Evolutionary conservation across 2,113 vertebrate species (phyloP).

Genomic region (Myrmecobius fasciatus): DNA sequence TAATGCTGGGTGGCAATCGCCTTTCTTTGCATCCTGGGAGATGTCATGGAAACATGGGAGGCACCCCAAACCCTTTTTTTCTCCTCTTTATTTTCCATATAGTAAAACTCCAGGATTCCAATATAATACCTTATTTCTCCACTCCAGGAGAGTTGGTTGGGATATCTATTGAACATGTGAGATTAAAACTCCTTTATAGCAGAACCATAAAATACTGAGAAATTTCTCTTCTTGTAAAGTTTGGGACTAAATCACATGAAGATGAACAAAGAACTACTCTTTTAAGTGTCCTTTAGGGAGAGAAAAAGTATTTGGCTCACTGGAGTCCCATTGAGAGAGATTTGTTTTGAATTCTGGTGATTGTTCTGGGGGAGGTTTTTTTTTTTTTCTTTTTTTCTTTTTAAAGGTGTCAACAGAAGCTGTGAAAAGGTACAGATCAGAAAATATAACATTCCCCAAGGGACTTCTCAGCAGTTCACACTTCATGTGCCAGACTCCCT

Average conservation of each 20-base stretch:
- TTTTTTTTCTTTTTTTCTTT: conserved; percentile 69
- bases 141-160: background rate
- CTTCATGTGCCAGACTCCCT: conserved; percentile 73
- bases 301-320: conserved; percentile 48
- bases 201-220: conserved; percentile 1
- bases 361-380: conserved; percentile 60
- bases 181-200: background rate
- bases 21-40: background rate
- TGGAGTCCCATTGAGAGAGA: conserved; percentile 47
- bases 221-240: conserved; percentile 15
- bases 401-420: conserved; percentile 63
- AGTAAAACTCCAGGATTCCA: background rate
- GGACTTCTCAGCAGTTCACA: conserved; percentile 59
- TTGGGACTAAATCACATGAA: conserved; percentile 10
- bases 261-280: conserved; percentile 23
- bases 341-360: conserved; percentile 66
- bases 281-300: background rate
- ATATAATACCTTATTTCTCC: background rate
- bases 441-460: conserved; percentile 54
- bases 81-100: background rate
- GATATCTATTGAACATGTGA: conserved; percentile 4
- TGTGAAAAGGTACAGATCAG: conserved; percentile 66
- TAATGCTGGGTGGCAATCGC: background rate
- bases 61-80: background rate
- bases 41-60: background rate